phyloP scores from a whole-genome alignment of 2,888 invertebrate species.

The Idaea dimidiata region DNA sequence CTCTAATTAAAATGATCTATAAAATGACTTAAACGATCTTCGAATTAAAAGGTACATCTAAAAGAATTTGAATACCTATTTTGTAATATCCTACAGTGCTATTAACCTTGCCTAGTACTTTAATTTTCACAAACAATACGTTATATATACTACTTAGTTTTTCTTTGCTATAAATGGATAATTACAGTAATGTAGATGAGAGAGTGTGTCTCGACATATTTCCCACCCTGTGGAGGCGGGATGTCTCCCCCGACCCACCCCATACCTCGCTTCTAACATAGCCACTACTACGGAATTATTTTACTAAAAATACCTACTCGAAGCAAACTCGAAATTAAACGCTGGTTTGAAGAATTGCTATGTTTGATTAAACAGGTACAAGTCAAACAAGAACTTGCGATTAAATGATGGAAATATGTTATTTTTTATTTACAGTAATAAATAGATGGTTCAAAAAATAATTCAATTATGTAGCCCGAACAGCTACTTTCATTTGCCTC shows the following conservation, averaged over 20 bases:
- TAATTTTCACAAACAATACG: slow-evolving; percentile 29
- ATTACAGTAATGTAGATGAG: slow-evolving; percentile 74
- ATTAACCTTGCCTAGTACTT: slow-evolving; percentile 23
- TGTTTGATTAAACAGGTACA: background rate
- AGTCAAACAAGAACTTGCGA: no score
- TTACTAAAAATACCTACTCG: slow-evolving; percentile 39
- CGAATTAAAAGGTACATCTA: no score
- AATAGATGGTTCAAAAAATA: no score
- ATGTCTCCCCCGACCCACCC: slow-evolving; percentile 37
- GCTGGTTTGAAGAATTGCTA: background rate
- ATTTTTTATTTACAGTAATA: no score
- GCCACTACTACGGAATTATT: slow-evolving; percentile 41
- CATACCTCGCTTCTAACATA: slow-evolving; percentile 45
- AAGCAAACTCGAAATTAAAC: slow-evolving; percentile 23
- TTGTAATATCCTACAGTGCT: slow-evolving; percentile 16
- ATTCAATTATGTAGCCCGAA: no score
- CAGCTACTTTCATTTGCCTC: no score
- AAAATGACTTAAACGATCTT: no score
- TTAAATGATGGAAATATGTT: no score
- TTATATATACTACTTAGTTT: slow-evolving; percentile 26
- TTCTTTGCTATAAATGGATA: slow-evolving; percentile 69
- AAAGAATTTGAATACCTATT: no score
- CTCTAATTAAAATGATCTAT: background rate
- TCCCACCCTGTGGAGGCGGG: slow-evolving; percentile 46
- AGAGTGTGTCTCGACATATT: slow-evolving; percentile 68